These are phyloP conservation scores for Scaptomyza flava DNA, from an alignment of 2,888 invertebrate species.

Conservation along the genomic window DNA sequence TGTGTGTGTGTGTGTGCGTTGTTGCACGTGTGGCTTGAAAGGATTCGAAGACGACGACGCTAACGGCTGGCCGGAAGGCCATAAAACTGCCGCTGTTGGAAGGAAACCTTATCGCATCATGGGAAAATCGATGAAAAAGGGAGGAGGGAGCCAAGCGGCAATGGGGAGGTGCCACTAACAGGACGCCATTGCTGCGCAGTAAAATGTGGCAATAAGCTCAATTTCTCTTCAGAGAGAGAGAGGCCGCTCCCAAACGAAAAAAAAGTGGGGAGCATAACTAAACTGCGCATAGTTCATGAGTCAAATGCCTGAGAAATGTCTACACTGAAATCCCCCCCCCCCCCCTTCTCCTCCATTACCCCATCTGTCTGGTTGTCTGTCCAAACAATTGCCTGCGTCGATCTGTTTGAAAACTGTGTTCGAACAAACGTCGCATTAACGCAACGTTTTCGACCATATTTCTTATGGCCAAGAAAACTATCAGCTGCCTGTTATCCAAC, in stretches of 20 bases:
- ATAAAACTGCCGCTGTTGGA: constrained; percentile 58
- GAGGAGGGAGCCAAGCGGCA: not conserved
- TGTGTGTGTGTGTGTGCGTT: constrained; percentile 34
- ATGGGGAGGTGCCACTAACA: constrained; percentile 64
- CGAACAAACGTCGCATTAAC: constrained; percentile 78
- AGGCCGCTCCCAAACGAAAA: constrained; percentile 21
- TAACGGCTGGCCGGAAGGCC: constrained; percentile 51
- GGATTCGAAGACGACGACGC: constrained; percentile 44
- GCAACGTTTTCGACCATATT: constrained; percentile 69
- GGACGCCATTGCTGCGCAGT: constrained; percentile 76
- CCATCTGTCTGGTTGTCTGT: constrained; percentile 32
- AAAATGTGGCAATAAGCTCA: constrained; percentile 19
- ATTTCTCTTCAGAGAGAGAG: constrained; percentile 1
- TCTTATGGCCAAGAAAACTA: constrained; percentile 59
- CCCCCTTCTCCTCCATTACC: not conserved
- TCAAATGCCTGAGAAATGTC: constrained; percentile 55
- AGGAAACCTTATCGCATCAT: constrained; percentile 71
- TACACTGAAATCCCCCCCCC: constrained; percentile 40
- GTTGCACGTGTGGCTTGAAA: constrained; percentile 72
- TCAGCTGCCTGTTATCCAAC: constrained; percentile 77
- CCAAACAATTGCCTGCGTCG: constrained; percentile 76
- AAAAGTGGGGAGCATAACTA: constrained; percentile 32
- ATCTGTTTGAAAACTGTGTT: constrained; percentile 77
- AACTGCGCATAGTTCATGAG: constrained; percentile 52
- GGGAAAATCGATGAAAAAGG: constrained; percentile 71